These are phyloP conservation scores for Picus viridis DNA, from an alignment of 2,797 vertebrate genomes.

Conservation along the genomic window DNA sequence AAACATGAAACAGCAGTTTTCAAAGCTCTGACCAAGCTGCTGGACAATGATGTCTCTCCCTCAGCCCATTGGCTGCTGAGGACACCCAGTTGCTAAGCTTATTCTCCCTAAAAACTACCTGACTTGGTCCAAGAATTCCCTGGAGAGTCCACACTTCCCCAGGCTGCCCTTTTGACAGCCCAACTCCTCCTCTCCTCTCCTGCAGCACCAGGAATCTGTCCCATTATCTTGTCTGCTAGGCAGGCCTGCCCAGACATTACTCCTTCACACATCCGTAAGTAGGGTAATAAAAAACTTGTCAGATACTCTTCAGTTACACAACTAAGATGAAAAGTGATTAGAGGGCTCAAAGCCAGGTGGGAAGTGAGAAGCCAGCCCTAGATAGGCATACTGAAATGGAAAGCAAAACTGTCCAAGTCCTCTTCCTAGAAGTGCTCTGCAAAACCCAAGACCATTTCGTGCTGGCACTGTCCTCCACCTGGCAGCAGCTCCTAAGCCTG, in stretches of 20 bases:
- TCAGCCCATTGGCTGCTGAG: not conserved
- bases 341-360: not conserved
- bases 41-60: not conserved
- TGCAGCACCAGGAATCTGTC: not conserved
- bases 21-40: not conserved
- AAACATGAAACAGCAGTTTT: not conserved
- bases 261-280: fast-evolving
- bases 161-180: not conserved
- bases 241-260: not conserved
- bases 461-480: not conserved
- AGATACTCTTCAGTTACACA: not conserved
- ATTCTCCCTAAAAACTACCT: not conserved
- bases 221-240: not conserved
- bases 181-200: not conserved
- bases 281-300: not conserved
- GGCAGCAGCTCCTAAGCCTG: not conserved
- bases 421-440: not conserved
- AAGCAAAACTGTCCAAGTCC: not conserved
- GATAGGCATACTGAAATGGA: not conserved
- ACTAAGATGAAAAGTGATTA: not conserved
- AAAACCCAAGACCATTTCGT: not conserved
- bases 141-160: not conserved
- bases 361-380: not conserved
- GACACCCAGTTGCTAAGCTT: not conserved
- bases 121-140: not conserved